Conservation (phyloP, 2,113 vertebrate species). For the Cynoglossus semilaevis region DNA sequence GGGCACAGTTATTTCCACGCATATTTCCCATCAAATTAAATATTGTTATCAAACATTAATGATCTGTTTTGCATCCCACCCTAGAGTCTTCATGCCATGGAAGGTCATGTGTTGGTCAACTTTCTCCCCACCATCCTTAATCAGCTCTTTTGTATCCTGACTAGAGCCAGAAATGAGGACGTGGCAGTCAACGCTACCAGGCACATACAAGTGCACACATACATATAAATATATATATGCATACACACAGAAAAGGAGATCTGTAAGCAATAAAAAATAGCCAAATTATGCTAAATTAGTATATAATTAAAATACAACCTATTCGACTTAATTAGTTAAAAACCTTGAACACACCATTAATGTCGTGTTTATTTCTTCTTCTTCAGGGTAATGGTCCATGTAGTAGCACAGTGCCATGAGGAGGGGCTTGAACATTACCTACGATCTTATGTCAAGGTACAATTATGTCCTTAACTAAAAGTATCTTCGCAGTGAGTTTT, state of each 20-base stretch:
- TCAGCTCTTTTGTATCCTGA: constrained; percentile 92
- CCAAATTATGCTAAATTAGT: no score
- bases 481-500: background rate
- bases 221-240: background rate
- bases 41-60: background rate
- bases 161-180: constrained; percentile 88
- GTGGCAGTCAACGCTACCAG: constrained; percentile 94
- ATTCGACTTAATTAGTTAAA: background rate
- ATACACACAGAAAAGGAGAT: background rate
- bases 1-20: background rate
- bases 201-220: constrained; percentile 55
- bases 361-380: background rate
- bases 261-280: no score
- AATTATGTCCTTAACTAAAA: background rate
- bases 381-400: constrained; percentile 95
- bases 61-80: background rate
- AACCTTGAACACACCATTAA: background rate
- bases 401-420: constrained; percentile 97
- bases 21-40: constrained; percentile 14
- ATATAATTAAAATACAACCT: no score
- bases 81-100: constrained; percentile 95
- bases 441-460: constrained; percentile 94
- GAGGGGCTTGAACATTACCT: constrained; percentile 94
- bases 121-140: constrained; percentile 95
- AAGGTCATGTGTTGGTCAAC: constrained; percentile 93